phyloP scores from a whole-genome alignment of 2,113 vertebrate species.

The Xenus cinereus region DNA sequence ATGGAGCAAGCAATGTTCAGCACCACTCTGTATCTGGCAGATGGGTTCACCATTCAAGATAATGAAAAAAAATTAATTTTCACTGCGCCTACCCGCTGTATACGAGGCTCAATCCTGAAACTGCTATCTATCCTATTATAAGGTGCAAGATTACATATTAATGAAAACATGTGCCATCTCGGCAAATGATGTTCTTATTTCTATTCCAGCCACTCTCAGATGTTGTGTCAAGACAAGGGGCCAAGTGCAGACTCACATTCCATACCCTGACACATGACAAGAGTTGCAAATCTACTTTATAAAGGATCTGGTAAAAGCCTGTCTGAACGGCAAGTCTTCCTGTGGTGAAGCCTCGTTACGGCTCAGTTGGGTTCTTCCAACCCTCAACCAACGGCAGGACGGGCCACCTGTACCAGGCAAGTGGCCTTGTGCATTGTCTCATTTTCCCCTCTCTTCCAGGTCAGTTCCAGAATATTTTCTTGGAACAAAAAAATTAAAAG shows the following conservation, averaged over 20 bases:
- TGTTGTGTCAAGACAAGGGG: neutral
- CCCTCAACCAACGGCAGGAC: fast-evolving
- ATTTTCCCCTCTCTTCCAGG: neutral
- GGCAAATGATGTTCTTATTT: neutral
- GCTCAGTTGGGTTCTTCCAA: neutral
- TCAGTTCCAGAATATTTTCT: neutral
- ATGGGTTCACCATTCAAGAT: constrained; percentile 63
- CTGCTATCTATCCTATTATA: constrained; percentile 46
- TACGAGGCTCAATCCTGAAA: constrained; percentile 58
- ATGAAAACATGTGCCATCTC: neutral
- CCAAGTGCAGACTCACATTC: neutral
- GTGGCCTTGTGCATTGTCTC: neutral
- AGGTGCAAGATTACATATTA: constrained; percentile 45
- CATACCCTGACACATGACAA: neutral
- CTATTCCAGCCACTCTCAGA: neutral
- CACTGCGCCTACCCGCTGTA: constrained; percentile 46
- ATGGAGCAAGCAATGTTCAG: constrained; percentile 57
- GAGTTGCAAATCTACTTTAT: neutral
- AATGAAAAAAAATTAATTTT: constrained; percentile 66
- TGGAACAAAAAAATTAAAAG: neutral
- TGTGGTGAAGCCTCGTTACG: neutral
- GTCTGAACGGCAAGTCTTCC: neutral
- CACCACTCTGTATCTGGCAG: constrained; percentile 61
- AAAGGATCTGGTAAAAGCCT: neutral
- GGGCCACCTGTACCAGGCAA: neutral